Evolutionary conservation across 2,888 invertebrate species (phyloP).

Genomic region (Muschampia plurimacula): DNA sequence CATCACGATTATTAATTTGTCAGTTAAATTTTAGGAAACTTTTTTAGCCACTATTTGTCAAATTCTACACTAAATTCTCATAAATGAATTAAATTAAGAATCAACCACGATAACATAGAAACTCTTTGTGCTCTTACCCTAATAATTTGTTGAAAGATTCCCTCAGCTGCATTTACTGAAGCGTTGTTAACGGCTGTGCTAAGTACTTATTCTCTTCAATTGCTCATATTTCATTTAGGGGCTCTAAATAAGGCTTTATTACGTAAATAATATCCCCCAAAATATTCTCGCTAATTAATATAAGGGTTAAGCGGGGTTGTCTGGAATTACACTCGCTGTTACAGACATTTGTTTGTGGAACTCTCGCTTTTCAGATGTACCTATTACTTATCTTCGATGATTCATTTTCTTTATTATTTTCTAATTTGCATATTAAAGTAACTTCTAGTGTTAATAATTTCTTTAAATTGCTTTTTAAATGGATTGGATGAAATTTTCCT

Average conservation of each 20-base stretch:
- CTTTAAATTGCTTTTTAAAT: neutral
- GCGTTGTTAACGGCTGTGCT: constrained; percentile 52
- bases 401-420: constrained; percentile 22
- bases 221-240: constrained; percentile 81
- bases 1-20: no score
- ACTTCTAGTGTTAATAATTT: neutral
- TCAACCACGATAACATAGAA: neutral
- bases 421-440: neutral
- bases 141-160: constrained; percentile 23
- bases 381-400: constrained; percentile 44
- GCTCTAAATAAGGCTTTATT: constrained; percentile 83
- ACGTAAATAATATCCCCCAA: constrained; percentile 82
- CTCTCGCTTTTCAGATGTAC: constrained; percentile 48
- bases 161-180: constrained; percentile 30
- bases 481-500: no score
- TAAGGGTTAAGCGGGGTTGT: constrained; percentile 69
- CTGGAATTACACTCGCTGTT: constrained; percentile 56
- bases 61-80: no score
- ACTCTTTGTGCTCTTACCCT: neutral
- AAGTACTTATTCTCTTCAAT: constrained; percentile 77
- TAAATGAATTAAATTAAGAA: neutral
- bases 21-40: no score
- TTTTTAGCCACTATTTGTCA: no score
- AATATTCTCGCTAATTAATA: constrained; percentile 83
- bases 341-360: constrained; percentile 50